Evolutionary conservation across 92 coral and sea anemone genomes (phyloP), one percentile per base, ranked within the genome.

Genomic region (Nematostella vectensis): DNA sequence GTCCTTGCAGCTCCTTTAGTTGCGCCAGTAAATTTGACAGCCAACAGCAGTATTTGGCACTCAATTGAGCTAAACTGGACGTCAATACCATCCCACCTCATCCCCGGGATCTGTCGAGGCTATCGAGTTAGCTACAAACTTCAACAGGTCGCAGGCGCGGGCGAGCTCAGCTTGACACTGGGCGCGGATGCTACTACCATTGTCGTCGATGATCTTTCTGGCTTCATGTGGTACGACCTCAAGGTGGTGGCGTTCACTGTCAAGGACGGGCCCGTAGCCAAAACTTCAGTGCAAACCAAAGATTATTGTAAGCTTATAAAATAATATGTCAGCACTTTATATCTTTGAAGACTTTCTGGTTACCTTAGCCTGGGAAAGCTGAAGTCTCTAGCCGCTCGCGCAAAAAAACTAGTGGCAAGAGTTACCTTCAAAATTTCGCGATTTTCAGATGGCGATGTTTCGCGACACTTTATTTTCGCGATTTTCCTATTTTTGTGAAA

Each of bases 81-180:
- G 2, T 20, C 11, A 3, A 27, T 66, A 4, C 72, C 72, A 3
- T 3, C 45, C 25, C 55, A 40, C 3, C 54, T 53, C 11, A 66
- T 66, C 1, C 72, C 72, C 3, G 88, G 88, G 2, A 54, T 75
- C n/a, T 57, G 79, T 42, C 68, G 69, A 30, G 88, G 88, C 47
- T 81, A 75, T 43, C 72, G 67, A 30, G 31, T 81, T 0, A 26
- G 31, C 25, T 75, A 75, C 52, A 53, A 64, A n/a, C 61, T 72
- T 3, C 55, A 72, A 21, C 64, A 63, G 19, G 65, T 67, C 8
- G 48, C 57, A 3, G 33, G 27, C 15, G 72, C 44, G 13, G 61
- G 28, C 13, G 27, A 29, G 23, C 54, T 29, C 55, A 66, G 47
- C 19, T 23, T 54, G 29, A 55, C 52, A 3, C 45, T 45, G 1